Base-by-base conservation (phyloP, 30 jellyfish, hydroid and myxozoan genomes). In the Cassiopea xamachana region DNA sequence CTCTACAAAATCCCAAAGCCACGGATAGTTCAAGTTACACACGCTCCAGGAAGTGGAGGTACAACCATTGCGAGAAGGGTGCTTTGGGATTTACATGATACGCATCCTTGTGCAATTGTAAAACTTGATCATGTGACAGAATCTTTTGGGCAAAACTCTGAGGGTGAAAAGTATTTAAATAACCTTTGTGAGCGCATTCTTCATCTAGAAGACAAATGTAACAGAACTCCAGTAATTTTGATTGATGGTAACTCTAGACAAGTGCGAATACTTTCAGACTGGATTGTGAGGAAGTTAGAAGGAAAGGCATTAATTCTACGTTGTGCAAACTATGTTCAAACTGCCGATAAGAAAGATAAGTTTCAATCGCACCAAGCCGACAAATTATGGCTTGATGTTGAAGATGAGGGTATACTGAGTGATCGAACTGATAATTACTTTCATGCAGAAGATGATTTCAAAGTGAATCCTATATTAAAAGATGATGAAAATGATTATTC, bases 31-130 rank as follows among this genome's bases (percentile, higher is more conserved):
- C 90, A 87, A 72, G 78, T 87, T 8, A 70, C 82, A 17, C 94
- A 87, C 64, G 69, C 85, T 50, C 94, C 94, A 1, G 94, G 94
- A n/a, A 69, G 88, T n/a, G 94, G 94, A 43, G 94, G 94, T 1
- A 64, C 94, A 7, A 87, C 94, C 9, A 80, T 87, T 19, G 94
- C 94, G 2, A 58, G 94, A 62, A 19, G 94, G 14, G 84, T 78
- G 10, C 73, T 87, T 48, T 87, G 94, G 94, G 90, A 87, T 14
- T 81, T 87, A 3, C 94, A 69, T 44, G 44, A 39, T 6, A 73
- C 71, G 55, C 67, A 17, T 55, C 94, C 94, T 18, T 87, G 94
- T 69, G 90, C 90, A 14, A 77, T 87, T 1, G 94, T 69, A 18
- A 87, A 87, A 58, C 73, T 78, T 76, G 69, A 49, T 10, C 14